Evolutionary conservation across 2,888 invertebrate genomes (phyloP), one percentile per base, ranked within the genome.

Genomic region (Norana najaformis): DNA sequence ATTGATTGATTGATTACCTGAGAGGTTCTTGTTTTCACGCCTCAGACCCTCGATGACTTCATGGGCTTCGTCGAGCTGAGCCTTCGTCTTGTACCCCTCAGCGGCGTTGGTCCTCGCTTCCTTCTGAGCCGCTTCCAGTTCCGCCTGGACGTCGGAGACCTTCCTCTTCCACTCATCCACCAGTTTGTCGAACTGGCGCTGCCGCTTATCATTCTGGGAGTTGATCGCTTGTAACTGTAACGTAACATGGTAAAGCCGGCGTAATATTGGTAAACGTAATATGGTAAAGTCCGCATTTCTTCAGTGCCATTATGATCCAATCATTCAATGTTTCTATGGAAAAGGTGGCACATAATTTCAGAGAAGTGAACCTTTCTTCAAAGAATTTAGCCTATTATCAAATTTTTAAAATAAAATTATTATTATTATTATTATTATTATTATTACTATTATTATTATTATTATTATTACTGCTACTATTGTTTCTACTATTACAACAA

Each of bases 131-230:
- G 98, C 98, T 95, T 99, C 99, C 92, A 99, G 97, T 96, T 99
- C 99, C 94, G 98, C 90, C 93, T 94, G 94, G n/a, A 94, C 93
- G 95, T 99, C 99, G 94, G 99, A 98, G 95, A 98, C 95, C 96
- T 99, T 99, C 96, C 98, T 97, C 96, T 99, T 99, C 99, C 99
- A 99, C 97, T 99, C 99, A 93, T 98, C 97, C 95, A 99, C 97
- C 96, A 99, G 98, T 96, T 99, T 99, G 96, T 99, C 99, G 96
- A 99, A 99, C 93, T 98, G 98, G 96, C 99, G 98, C 96, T 99
- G 99, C 96, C 98, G 90, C 88, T 92, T 92, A 89, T 92, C 92
- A 41, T 92, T 91, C 89, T 92, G 92, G 89, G 88, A 90, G 88
- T 91, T 91, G 38, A 92, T 90, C 85, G 92, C 91, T 47, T 91